Evolutionary conservation across 2,888 invertebrate genomes (phyloP).

Genomic region (Oscheius onirici): DNA sequence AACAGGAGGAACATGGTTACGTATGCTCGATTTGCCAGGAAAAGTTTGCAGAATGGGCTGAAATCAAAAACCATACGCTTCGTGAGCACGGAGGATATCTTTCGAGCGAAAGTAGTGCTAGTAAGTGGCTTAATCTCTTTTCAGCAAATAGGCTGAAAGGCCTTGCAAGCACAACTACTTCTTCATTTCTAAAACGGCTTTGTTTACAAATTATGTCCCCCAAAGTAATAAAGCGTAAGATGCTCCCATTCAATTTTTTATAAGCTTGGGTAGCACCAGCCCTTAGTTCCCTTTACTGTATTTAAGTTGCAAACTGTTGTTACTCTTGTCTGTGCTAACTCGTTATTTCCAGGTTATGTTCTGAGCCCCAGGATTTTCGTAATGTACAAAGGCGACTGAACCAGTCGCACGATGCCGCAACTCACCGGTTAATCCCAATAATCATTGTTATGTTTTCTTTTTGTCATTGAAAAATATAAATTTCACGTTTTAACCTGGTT

Average conservation of each 20-base stretch:
- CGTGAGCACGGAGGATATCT: slow-evolving; percentile 69
- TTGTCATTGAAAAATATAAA: background rate
- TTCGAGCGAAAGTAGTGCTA: slow-evolving; percentile 63
- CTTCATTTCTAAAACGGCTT: background rate
- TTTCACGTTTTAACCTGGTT: background rate
- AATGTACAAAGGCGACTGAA: slow-evolving; percentile 71
- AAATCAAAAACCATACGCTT: slow-evolving; percentile 71
- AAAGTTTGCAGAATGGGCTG: slow-evolving; percentile 65
- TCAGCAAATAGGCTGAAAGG: background rate
- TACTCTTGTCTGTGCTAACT: background rate
- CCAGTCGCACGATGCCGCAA: background rate
- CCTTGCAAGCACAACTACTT: background rate
- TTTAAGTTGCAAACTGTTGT: background rate
- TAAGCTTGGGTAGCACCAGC: slow-evolving; percentile 9
- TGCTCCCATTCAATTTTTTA: background rate
- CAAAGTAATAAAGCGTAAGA: slow-evolving; percentile 25
- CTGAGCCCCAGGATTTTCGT: slow-evolving; percentile 71
- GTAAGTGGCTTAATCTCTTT: slow-evolving; percentile 46
- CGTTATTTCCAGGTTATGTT: slow-evolving; percentile 67
- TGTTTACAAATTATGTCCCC: background rate
- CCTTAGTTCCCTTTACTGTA: slow-evolving; percentile 2
- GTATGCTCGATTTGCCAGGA: slow-evolving; percentile 69
- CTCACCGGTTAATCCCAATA: slow-evolving; percentile 1
- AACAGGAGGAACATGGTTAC: slow-evolving; percentile 70
- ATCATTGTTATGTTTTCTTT: background rate